Evolutionary conservation across 2,888 invertebrate species (phyloP).

Genomic region (Aromia moschata): DNA sequence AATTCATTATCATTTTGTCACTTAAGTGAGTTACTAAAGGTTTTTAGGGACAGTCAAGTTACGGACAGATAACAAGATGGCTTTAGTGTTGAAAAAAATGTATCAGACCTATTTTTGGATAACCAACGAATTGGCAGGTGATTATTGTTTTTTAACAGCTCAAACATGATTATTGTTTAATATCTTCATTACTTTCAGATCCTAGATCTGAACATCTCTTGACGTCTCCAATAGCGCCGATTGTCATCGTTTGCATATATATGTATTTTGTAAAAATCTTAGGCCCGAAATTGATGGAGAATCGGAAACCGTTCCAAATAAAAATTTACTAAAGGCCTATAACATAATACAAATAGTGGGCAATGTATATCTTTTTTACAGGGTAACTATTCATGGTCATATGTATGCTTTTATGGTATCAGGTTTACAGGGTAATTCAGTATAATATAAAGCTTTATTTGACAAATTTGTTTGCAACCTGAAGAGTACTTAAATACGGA

Average conservation of each 20-base stretch:
- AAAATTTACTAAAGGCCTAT: constrained; percentile 68
- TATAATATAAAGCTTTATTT: too few relatives aligned
- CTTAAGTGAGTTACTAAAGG: too few relatives aligned
- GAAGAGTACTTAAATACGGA: too few relatives aligned
- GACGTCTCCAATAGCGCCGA: constrained; percentile 62
- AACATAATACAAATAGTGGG: constrained; percentile 70
- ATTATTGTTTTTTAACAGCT: too few relatives aligned
- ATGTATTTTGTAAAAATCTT: constrained; percentile 66
- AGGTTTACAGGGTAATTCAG: too few relatives aligned
- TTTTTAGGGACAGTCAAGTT: too few relatives aligned
- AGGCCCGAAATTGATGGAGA: constrained; percentile 73
- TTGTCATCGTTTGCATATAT: constrained; percentile 64
- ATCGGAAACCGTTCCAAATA: constrained; percentile 70
- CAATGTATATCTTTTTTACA: constrained; percentile 42
- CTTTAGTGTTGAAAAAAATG: constrained; percentile 57
- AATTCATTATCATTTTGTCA: too few relatives aligned
- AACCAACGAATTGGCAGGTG: constrained; percentile 4
- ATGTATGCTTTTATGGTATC: too few relatives aligned
- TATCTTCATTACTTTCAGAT: too few relatives aligned
- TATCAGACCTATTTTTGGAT: constrained; percentile 52
- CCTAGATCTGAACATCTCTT: constrained; percentile 67
- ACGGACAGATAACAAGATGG: constrained; percentile 62
- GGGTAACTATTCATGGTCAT: too few relatives aligned
- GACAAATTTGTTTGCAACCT: too few relatives aligned
- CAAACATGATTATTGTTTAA: too few relatives aligned